These are phyloP conservation scores for Caranx ignobilis DNA, from an alignment of 2,113 vertebrate genomes.

Conservation along the genomic window DNA sequence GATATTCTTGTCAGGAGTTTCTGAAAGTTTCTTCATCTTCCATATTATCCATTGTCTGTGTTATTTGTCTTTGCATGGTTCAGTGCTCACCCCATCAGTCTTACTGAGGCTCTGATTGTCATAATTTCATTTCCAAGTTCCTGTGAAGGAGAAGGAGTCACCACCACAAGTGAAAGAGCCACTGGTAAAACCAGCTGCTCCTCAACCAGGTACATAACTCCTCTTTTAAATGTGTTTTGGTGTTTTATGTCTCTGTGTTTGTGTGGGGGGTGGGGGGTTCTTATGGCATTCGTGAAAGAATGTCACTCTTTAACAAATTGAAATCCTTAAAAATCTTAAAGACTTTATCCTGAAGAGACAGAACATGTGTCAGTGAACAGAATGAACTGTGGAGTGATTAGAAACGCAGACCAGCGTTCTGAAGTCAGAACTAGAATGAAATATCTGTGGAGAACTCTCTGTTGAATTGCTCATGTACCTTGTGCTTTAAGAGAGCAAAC, in stretches of 20 bases:
- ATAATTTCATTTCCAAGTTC: slow-evolving; percentile 71
- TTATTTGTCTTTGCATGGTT: slow-evolving; percentile 22
- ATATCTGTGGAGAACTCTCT: slow-evolving; percentile 7
- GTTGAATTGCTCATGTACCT: slow-evolving; percentile 24
- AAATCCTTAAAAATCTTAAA: slow-evolving; percentile 31
- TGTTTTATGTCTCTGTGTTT: slow-evolving; percentile 14
- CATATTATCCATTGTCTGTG: background rate
- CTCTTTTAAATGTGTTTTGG: slow-evolving; percentile 14
- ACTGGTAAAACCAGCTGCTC: slow-evolving; percentile 60
- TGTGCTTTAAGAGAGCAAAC: slow-evolving; percentile 66
- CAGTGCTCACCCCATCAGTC: slow-evolving; percentile 17
- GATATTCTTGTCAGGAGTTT: background rate
- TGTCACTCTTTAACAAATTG: slow-evolving; percentile 50
- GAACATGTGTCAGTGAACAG: background rate
- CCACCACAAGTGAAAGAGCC: slow-evolving; percentile 55
- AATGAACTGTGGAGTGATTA: background rate
- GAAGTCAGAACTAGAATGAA: background rate
- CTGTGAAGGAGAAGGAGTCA: slow-evolving; percentile 70
- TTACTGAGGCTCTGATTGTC: slow-evolving; percentile 49
- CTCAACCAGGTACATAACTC: slow-evolving; percentile 73
- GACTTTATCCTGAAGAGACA: slow-evolving; percentile 7
- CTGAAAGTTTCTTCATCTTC: slow-evolving; percentile 6
- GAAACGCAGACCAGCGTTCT: background rate
- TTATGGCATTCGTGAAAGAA: slow-evolving; percentile 52
- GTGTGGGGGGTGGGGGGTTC: background rate